phyloP scores from a whole-genome alignment of 2,888 invertebrate species.

The Tortricodes alternella region DNA sequence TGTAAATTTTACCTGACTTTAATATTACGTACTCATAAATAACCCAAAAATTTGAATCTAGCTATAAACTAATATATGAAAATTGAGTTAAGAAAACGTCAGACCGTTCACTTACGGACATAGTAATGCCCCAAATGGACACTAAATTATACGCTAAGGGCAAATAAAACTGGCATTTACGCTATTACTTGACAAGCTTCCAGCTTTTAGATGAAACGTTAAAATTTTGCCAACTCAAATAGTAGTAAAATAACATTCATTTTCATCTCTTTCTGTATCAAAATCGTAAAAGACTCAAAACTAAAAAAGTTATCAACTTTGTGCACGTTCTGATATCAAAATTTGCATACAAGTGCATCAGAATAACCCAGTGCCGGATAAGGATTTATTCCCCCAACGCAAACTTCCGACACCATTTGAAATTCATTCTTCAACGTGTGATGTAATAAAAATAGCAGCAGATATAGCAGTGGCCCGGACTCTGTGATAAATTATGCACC shows the following conservation, averaged over 20 bases:
- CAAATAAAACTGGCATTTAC: constrained; percentile 18
- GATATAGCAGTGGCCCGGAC: constrained; percentile 58
- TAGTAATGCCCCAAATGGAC: constrained; percentile 13
- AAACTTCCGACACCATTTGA: constrained; percentile 81
- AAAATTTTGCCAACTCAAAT: constrained; percentile 12
- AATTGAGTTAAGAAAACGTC: background rate
- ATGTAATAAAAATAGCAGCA: constrained; percentile 79
- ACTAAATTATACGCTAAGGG: constrained; percentile 19
- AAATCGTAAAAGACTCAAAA: background rate
- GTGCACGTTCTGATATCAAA: background rate
- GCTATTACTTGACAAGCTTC: constrained; percentile 27
- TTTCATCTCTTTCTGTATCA: background rate
- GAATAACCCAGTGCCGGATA: constrained; percentile 41
- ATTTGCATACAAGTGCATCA: constrained; percentile 23
- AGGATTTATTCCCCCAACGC: constrained; percentile 72
- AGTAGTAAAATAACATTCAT: constrained; percentile 1
- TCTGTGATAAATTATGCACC: constrained; percentile 78
- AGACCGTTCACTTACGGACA: background rate
- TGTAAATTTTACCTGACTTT: too few relatives aligned
- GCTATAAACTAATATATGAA: background rate
- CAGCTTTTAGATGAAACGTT: constrained; percentile 20
- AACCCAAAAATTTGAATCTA: background rate
- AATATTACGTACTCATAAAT: too few relatives aligned
- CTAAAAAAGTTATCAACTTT: background rate
- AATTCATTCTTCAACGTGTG: constrained; percentile 82